These are phyloP conservation scores for Phyto melanocephala DNA, from an alignment of 2,888 invertebrate genomes.

Conservation along the genomic window DNA sequence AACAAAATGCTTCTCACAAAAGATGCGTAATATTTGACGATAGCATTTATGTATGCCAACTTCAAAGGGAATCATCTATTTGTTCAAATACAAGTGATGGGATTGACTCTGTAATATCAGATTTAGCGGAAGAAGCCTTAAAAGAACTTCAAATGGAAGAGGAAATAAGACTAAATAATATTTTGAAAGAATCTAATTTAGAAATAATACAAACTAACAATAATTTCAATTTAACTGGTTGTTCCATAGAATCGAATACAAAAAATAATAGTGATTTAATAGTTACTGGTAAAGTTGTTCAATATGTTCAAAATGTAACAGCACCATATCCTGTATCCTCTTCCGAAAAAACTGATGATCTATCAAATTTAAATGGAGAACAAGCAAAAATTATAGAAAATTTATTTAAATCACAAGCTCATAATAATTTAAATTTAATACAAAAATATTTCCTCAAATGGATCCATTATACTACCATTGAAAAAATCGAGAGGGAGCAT, in stretches of 20 bases:
- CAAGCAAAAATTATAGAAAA: slow-evolving; percentile 74
- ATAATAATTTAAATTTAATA: slow-evolving; percentile 67
- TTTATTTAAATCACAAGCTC: slow-evolving; percentile 70
- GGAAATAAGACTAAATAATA: slow-evolving; percentile 48
- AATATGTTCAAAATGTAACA: neutral
- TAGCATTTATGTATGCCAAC: slow-evolving; percentile 66
- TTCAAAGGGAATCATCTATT: slow-evolving; percentile 70
- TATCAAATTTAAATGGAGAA: slow-evolving; percentile 68
- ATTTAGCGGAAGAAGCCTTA: slow-evolving; percentile 75
- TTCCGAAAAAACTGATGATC: slow-evolving; percentile 18
- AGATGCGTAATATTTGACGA: slow-evolving; percentile 73
- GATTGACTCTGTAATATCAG: slow-evolving; percentile 76
- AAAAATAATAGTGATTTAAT: neutral
- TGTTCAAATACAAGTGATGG: slow-evolving; percentile 76
- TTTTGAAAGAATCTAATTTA: neutral
- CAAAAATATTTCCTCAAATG: slow-evolving; percentile 76
- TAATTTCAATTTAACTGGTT: neutral
- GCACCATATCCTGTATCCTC: neutral
- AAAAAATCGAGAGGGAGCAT: slow-evolving; percentile 75
- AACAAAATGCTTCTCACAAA: slow-evolving; percentile 10
- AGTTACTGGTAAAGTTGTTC: slow-evolving; percentile 3
- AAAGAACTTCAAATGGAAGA: slow-evolving; percentile 74
- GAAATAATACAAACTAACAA: neutral
- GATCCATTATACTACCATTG: slow-evolving; percentile 77
- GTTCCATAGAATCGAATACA: neutral